Conservation (phyloP, 53 echinoderm and acorn worm species). For the Actinopyga echinites region DNA sequence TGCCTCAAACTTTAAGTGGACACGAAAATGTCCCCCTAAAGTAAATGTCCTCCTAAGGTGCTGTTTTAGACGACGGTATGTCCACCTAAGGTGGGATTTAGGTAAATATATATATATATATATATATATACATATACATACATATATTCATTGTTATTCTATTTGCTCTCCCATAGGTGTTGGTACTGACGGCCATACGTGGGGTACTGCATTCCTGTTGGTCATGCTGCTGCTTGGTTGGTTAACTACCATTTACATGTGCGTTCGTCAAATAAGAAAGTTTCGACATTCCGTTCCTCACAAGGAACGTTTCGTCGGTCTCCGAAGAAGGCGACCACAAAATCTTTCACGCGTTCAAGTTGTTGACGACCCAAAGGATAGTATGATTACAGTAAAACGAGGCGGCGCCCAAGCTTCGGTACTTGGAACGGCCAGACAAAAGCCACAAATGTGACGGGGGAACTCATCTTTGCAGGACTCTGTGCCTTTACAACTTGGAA, state of each 20-base stretch:
- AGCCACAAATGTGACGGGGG: too few relatives aligned
- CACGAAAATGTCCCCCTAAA: too few relatives aligned
- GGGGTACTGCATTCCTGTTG: neutral
- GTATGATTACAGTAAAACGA: neutral
- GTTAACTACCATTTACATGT: slow-evolving; percentile 18
- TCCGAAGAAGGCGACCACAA: neutral
- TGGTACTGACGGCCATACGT: neutral
- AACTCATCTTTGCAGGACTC: too few relatives aligned
- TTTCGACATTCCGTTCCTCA: neutral
- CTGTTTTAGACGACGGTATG: too few relatives aligned
- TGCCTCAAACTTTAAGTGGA: too few relatives aligned
- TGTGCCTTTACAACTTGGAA: too few relatives aligned
- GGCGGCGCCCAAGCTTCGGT: too few relatives aligned
- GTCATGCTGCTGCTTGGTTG: neutral
- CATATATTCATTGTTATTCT: neutral
- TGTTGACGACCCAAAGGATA: neutral
- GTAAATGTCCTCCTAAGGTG: too few relatives aligned
- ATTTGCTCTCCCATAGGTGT: neutral
- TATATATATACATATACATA: neutral
- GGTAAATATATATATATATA: too few relatives aligned
- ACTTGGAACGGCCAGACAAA: too few relatives aligned
- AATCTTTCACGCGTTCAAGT: neutral
- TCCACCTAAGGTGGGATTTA: too few relatives aligned
- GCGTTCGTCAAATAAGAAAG: neutral
- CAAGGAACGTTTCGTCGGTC: neutral